These are phyloP conservation scores for Enteromius mattozi DNA, from an alignment of 2,797 vertebrate genomes.

Conservation along the genomic window DNA sequence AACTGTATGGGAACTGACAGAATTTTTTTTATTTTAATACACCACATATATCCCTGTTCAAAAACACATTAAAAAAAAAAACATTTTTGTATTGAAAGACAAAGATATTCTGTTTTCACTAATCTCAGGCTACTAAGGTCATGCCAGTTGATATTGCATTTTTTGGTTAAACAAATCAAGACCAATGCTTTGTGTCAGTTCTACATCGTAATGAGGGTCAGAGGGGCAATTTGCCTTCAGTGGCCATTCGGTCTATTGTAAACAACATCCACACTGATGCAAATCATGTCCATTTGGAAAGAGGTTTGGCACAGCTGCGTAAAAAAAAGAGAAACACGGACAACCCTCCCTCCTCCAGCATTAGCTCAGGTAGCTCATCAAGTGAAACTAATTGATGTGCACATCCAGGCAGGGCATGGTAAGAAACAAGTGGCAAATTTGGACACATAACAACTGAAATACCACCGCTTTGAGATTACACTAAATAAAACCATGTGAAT, in stretches of 20 bases:
- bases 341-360: constrained; percentile 26
- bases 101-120: constrained; percentile 43
- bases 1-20: constrained; percentile 44
- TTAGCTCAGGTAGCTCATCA: constrained; percentile 27
- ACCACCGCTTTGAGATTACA: constrained; percentile 22
- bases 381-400: constrained; percentile 15
- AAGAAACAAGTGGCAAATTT: constrained; percentile 11
- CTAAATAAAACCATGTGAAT: constrained; percentile 6
- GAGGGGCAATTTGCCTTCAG: constrained; percentile 63
- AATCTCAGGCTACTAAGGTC: constrained; percentile 32
- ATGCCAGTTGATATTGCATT: constrained; percentile 53
- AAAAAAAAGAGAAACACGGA: constrained; percentile 38
- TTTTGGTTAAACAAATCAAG: constrained; percentile 71
- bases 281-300: constrained; percentile 71
- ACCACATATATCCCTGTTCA: constrained; percentile 22
- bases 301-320: constrained; percentile 63
- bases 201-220: constrained; percentile 64
- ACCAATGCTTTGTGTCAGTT: constrained; percentile 58
- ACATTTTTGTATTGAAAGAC: constrained; percentile 17
- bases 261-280: constrained; percentile 74
- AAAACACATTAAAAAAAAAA: constrained; percentile 18
- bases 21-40: constrained; percentile 41
- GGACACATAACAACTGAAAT: neutral
- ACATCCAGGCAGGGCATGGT: constrained; percentile 21
- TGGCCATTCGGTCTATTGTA: constrained; percentile 64